A percentile compares a stretch with the other conserved stretches of the same genome.
Conservation (phyloP, 2,888 invertebrate genomes). For the Patella caerulea region DNA sequence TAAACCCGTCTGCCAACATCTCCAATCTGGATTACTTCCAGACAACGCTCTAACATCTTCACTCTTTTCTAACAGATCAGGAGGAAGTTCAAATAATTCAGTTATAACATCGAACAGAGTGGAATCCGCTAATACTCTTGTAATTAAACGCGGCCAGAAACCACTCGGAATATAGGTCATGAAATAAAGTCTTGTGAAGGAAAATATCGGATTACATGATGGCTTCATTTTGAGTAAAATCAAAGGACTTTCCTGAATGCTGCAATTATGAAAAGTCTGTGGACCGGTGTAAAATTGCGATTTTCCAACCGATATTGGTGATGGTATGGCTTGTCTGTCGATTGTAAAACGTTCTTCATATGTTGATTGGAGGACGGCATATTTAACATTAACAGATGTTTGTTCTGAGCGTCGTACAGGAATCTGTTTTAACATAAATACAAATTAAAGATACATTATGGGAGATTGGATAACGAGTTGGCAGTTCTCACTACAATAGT, state of each 20-base stretch:
- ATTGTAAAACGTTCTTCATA: slow-evolving; percentile 13
- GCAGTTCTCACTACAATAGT: too few species aligned
- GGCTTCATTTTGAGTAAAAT: slow-evolving; percentile 42
- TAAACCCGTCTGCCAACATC: slow-evolving; percentile 78
- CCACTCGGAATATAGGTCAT: slow-evolving; percentile 98
- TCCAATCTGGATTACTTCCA: slow-evolving; percentile 50
- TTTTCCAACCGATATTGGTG: slow-evolving; percentile 24
- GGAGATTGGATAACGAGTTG: too few species aligned
- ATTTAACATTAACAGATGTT: slow-evolving; percentile 15
- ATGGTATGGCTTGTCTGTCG: slow-evolving; percentile 11
- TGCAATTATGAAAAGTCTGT: neutral
- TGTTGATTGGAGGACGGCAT: slow-evolving; percentile 1
- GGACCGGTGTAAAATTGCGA: slow-evolving; percentile 30
- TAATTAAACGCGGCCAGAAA: slow-evolving; percentile 96
- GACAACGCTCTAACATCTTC: slow-evolving; percentile 35
- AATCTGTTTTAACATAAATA: slow-evolving; percentile 27
- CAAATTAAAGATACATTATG: too few species aligned
- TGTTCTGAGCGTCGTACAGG: slow-evolving; percentile 37
- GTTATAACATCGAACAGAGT: slow-evolving; percentile 47
- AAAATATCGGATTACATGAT: slow-evolving; percentile 54
- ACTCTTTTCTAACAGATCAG: slow-evolving; percentile 44
- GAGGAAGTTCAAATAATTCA: slow-evolving; percentile 49
- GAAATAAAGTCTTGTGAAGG: slow-evolving; percentile 71
- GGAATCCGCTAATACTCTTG: slow-evolving; percentile 89
- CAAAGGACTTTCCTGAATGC: slow-evolving; percentile 10